A percentile compares a stretch with the other conserved stretches of the same genome.
Evolutionary conservation across 2,888 invertebrate genomes (phyloP).

Genomic region (Caenorhabditis sp.): DNA sequence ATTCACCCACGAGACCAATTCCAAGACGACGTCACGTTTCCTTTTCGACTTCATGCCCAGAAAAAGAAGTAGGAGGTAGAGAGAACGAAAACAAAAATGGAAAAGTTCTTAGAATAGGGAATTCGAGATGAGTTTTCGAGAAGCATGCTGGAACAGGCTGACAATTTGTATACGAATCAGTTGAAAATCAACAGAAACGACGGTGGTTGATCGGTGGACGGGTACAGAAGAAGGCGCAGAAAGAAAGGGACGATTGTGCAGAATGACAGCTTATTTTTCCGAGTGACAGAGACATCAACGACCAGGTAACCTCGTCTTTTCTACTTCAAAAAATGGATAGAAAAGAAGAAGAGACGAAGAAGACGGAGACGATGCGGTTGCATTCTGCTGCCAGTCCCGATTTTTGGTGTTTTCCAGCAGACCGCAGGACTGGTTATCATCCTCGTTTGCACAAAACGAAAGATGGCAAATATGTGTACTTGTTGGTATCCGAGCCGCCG

Average conservation of each 20-base stretch:
- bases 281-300: slow-evolving; percentile 35
- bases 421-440: slow-evolving; percentile 48
- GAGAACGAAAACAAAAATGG: not conserved
- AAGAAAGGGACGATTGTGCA: slow-evolving; percentile 26
- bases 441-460: slow-evolving; percentile 49
- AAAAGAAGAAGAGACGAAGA: not conserved
- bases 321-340: slow-evolving; percentile 10
- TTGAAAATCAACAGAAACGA: no score
- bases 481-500: slow-evolving; percentile 29
- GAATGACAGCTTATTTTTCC: slow-evolving; percentile 37
- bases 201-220: slow-evolving; percentile 10
- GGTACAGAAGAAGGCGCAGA: slow-evolving; percentile 18
- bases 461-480: slow-evolving; percentile 43
- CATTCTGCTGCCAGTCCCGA: slow-evolving; percentile 14
- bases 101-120: slow-evolving; percentile 18
- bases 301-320: slow-evolving; percentile 43
- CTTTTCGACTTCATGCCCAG: not conserved
- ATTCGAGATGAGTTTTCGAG: slow-evolving; percentile 38
- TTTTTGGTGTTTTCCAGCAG: slow-evolving; percentile 56
- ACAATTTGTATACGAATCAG: no score
- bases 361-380: slow-evolving; percentile 16
- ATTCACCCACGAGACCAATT: not conserved
- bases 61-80: not conserved
- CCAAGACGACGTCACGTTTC: slow-evolving; percentile 18
- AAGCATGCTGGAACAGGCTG: no score